These are phyloP conservation scores for Eubasilissa regina DNA, from an alignment of 1,140 invertebrate species.

Conservation along the genomic window DNA sequence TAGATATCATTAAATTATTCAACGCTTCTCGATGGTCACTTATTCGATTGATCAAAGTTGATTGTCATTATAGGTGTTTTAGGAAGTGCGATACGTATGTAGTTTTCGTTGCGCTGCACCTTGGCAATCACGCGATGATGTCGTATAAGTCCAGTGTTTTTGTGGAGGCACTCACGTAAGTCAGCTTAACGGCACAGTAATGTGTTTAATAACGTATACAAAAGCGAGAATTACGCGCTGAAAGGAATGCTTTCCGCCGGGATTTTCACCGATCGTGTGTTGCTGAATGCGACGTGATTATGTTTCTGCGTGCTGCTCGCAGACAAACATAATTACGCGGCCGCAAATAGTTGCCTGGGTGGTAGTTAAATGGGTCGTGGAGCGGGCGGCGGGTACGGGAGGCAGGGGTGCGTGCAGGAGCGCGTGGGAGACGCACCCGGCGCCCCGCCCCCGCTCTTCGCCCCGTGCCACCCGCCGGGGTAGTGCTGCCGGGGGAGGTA, in stretches of 20 bases:
- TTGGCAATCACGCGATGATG: too few relatives aligned
- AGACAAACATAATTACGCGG: slow-evolving; percentile 60
- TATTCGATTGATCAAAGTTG: too few relatives aligned
- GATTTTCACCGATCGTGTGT: slow-evolving; percentile 34
- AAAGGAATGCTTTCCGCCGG: slow-evolving; percentile 10
- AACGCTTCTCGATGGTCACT: too few relatives aligned
- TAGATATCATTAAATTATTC: too few relatives aligned
- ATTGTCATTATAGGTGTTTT: too few relatives aligned
- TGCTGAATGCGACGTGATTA: slow-evolving; percentile 56
- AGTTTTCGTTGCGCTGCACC: too few relatives aligned
- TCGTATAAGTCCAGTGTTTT: too few relatives aligned
- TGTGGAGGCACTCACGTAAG: too few relatives aligned
- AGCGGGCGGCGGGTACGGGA: slow-evolving; percentile 53
- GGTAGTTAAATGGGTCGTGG: slow-evolving; percentile 33
- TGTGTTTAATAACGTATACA: background rate
- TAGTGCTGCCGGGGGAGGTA: background rate
- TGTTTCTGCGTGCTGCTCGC: slow-evolving; percentile 55
- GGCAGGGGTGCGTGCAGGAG: slow-evolving; percentile 63
- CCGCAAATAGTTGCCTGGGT: slow-evolving; percentile 54
- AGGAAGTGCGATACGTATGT: too few relatives aligned
- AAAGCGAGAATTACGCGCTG: slow-evolving; percentile 1
- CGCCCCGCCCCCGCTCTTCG: slow-evolving; percentile 62
- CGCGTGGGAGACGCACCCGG: slow-evolving; percentile 63
- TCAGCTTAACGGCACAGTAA: too few relatives aligned
- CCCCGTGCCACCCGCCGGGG: slow-evolving; percentile 64